These are phyloP conservation scores for Hirtodrosophila trivittata DNA, from an alignment of 2,888 invertebrate genomes.

Conservation along the genomic window DNA sequence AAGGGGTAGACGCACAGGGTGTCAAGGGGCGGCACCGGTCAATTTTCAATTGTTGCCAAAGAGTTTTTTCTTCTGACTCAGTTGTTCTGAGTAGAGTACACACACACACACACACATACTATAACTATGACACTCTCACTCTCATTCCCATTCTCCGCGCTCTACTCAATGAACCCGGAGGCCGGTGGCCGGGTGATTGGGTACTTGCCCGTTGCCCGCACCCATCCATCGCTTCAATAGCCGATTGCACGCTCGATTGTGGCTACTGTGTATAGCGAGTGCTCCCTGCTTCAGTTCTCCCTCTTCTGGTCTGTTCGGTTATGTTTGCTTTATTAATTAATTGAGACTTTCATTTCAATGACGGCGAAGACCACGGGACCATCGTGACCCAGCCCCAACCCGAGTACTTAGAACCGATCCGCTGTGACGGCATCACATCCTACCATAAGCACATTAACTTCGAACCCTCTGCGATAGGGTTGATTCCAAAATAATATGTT, in stretches of 20 bases:
- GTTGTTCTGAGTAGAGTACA: slow-evolving; percentile 24
- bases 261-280: slow-evolving; percentile 10
- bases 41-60: slow-evolving; percentile 67
- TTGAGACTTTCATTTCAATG: slow-evolving; percentile 49
- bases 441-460: not conserved
- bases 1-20: not conserved
- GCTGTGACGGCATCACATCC: slow-evolving; percentile 23
- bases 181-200: slow-evolving; percentile 9
- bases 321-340: slow-evolving; percentile 60
- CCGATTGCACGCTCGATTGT: not conserved
- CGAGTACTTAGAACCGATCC: slow-evolving; percentile 19
- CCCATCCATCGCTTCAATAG: slow-evolving; percentile 24
- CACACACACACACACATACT: slow-evolving; percentile 9
- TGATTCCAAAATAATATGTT: too few relatives aligned
- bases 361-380: slow-evolving; percentile 31
- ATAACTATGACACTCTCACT: slow-evolving; percentile 6
- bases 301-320: slow-evolving; percentile 21
- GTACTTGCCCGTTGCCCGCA: slow-evolving; percentile 16
- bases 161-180: slow-evolving; percentile 39
- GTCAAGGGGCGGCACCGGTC: slow-evolving; percentile 35
- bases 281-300: not conserved
- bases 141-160: slow-evolving; percentile 19
- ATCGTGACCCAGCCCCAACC: slow-evolving; percentile 19
- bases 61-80: slow-evolving; percentile 59
- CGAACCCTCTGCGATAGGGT: too few relatives aligned